A percentile compares a stretch with the other conserved stretches of the same genome.
phyloP scores from a whole-genome alignment of 92 coral and sea anemone species.

The Actinernus sp. region DNA sequence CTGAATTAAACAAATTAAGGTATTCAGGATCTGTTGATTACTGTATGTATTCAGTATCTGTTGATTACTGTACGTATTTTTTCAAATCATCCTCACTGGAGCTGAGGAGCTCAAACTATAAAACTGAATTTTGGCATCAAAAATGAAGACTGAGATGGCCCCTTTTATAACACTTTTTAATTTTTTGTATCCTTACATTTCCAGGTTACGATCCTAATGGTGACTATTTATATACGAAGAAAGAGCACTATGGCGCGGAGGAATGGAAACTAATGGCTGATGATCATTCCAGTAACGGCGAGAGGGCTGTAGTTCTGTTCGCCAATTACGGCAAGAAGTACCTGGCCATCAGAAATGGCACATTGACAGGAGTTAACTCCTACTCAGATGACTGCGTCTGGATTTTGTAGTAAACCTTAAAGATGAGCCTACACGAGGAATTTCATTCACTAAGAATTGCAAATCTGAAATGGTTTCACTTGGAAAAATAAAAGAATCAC shows the following conservation, averaged over 20 bases:
- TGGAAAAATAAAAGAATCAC: too few species aligned
- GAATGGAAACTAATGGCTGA: constrained; percentile 89
- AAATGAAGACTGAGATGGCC: too few species aligned
- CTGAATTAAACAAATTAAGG: too few species aligned
- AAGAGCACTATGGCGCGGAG: constrained; percentile 89
- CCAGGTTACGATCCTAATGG: constrained; percentile 88
- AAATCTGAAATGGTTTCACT: neutral
- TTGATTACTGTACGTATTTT: too few species aligned
- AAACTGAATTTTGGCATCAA: too few species aligned
- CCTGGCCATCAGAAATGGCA: constrained; percentile 75
- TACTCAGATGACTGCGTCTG: constrained; percentile 84
- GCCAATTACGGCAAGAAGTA: constrained; percentile 91
- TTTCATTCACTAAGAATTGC: neutral
- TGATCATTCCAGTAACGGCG: constrained; percentile 70
- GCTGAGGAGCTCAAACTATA: too few species aligned
- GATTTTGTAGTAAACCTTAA: constrained; percentile 63
- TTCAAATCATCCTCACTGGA: too few species aligned
- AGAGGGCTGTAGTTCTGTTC: constrained; percentile 82
- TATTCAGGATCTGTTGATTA: too few species aligned
- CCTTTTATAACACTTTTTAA: too few species aligned
- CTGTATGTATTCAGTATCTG: too few species aligned
- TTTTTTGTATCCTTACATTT: too few species aligned
- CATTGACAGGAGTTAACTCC: constrained; percentile 72
- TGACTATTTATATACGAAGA: constrained; percentile 85
- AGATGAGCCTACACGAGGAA: neutral